Evolutionary conservation across 2,888 invertebrate species (phyloP).

Genomic region (Metalampra italica): DNA sequence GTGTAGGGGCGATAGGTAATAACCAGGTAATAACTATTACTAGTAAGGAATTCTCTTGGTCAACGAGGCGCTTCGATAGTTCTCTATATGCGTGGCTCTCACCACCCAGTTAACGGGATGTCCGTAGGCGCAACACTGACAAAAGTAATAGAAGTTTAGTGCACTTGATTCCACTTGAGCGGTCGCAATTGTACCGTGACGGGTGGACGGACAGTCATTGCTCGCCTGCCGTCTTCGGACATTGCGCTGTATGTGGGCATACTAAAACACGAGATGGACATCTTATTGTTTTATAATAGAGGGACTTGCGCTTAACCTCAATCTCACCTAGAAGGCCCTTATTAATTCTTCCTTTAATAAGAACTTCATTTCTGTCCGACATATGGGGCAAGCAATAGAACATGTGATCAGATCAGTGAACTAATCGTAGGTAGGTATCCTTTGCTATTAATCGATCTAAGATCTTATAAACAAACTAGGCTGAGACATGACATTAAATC

Average conservation of each 20-base stretch:
- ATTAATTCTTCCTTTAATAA: not conserved
- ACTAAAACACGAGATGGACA: not conserved
- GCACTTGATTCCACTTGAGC: slow-evolving; percentile 70
- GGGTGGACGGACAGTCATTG: slow-evolving; percentile 33
- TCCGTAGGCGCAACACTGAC: slow-evolving; percentile 55
- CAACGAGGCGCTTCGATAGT: not conserved
- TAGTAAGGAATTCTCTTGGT: not conserved
- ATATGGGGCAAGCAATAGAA: no score
- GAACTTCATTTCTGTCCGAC: not conserved
- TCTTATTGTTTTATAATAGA: not conserved
- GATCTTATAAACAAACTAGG: slow-evolving; percentile 31
- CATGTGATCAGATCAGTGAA: no score
- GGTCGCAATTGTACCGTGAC: slow-evolving; percentile 59
- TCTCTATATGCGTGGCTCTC: slow-evolving; percentile 14
- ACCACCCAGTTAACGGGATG: slow-evolving; percentile 48
- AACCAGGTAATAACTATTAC: no score
- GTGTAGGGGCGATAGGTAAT: no score
- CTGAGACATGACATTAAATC: slow-evolving; percentile 49
- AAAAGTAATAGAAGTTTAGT: slow-evolving; percentile 65
- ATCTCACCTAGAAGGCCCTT: not conserved
- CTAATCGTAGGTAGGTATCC: not conserved
- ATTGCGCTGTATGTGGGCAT: slow-evolving; percentile 19
- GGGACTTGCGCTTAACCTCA: not conserved
- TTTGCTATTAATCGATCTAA: slow-evolving; percentile 2
- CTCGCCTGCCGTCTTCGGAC: slow-evolving; percentile 31